These are phyloP conservation scores for Bovichtus variegatus DNA, from an alignment of 2,797 vertebrate genomes.

Conservation along the genomic window DNA sequence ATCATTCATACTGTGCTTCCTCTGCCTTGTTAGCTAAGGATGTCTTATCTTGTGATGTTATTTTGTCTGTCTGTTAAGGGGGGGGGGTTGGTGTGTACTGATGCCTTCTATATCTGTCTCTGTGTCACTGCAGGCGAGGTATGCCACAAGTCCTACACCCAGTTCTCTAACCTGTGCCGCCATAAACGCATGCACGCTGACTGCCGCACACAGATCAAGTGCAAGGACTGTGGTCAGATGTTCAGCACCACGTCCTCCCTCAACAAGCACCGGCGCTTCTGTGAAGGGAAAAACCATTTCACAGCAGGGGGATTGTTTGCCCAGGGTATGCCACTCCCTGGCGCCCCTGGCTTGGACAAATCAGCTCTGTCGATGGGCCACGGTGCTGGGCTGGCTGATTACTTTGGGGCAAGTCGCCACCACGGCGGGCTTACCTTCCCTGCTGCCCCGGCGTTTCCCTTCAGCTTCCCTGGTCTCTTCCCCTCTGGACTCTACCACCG, in stretches of 20 bases:
- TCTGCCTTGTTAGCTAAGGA: conserved; percentile 48
- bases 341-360: conserved; percentile 95
- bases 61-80: conserved; percentile 4
- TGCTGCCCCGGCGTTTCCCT: conserved; percentile 95
- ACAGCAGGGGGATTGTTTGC: conserved; percentile 97
- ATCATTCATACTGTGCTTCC: conserved; percentile 64
- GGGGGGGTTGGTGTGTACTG: conserved; percentile 38
- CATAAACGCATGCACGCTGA: conserved; percentile 99
- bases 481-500: conserved; percentile 98
- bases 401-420: conserved; percentile 97
- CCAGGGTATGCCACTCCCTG: conserved; percentile 96
- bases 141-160: conserved; percentile 99
- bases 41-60: conserved; percentile 56
- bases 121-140: conserved; percentile 93
- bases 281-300: conserved; percentile 99
- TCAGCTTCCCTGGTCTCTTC: conserved; percentile 98
- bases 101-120: conserved; percentile 66
- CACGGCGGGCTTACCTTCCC: conserved; percentile 97
- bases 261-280: conserved; percentile 99
- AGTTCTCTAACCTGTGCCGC: conserved; percentile 99
- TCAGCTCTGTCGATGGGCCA: conserved; percentile 94
- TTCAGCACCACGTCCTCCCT: conserved; percentile 99
- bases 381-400: conserved; percentile 96
- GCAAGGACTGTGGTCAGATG: conserved; percentile 99
- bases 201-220: conserved; percentile 99